A percentile compares a stretch with the other conserved stretches of the same genome.
Evolutionary conservation across 2,888 invertebrate genomes (phyloP).

Genomic region (Chrysodeixis includens): DNA sequence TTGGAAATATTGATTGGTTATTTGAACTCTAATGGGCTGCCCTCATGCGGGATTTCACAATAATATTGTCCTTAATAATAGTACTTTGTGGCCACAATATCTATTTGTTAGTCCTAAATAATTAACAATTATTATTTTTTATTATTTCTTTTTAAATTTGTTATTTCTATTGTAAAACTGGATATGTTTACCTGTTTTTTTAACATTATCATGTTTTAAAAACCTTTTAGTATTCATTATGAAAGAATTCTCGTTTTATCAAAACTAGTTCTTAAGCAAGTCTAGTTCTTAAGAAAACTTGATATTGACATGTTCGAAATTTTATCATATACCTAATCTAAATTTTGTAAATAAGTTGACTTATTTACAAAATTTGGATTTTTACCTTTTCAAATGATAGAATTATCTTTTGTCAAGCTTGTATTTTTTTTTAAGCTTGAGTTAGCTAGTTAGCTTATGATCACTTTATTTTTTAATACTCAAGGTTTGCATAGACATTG

Average conservation of each 20-base stretch:
- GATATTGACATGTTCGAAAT: too few relatives aligned
- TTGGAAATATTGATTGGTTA: slow-evolving; percentile 37
- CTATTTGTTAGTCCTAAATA: slow-evolving; percentile 21
- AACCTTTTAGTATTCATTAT: slow-evolving; percentile 12
- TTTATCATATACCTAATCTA: too few relatives aligned
- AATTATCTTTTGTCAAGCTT: too few relatives aligned
- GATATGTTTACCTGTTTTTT: slow-evolving; percentile 11
- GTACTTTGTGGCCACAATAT: slow-evolving; percentile 17
- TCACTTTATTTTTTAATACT: neutral
- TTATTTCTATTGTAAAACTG: neutral
- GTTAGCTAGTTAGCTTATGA: too few relatives aligned
- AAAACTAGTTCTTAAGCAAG: slow-evolving; percentile 36
- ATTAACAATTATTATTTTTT: slow-evolving; percentile 18
- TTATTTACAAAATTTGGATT: too few relatives aligned
- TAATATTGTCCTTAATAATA: slow-evolving; percentile 35
- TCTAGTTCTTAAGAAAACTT: slow-evolving; percentile 15
- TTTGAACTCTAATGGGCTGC: slow-evolving; percentile 37
- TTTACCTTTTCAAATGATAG: too few relatives aligned
- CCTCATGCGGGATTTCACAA: slow-evolving; percentile 48
- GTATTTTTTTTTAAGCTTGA: too few relatives aligned
- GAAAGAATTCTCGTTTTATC: slow-evolving; percentile 37
- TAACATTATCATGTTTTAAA: slow-evolving; percentile 2
- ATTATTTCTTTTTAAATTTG: slow-evolving; percentile 11
- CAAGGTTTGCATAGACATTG: neutral
- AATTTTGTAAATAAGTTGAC: too few relatives aligned